A percentile compares a stretch with the other conserved stretches of the same genome.
Evolutionary conservation across 2,797 vertebrate species (phyloP).

Genomic region (Clamator glandarius): DNA sequence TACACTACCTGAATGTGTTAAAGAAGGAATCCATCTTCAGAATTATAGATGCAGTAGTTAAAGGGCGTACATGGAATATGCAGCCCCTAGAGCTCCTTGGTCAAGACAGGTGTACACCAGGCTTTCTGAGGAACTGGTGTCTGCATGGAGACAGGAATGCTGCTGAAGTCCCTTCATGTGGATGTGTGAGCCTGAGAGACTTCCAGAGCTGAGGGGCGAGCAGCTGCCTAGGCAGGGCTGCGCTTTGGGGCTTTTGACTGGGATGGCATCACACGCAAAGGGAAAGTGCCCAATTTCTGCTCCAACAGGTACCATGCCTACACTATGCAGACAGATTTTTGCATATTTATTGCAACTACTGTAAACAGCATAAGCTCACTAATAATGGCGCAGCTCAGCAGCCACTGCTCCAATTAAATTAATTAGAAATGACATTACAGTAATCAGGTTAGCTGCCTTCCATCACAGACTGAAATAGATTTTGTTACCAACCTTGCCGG

Average conservation of each 20-base stretch:
- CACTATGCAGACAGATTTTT: neutral
- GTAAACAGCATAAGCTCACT: slow-evolving; percentile 26
- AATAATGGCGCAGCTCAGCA: slow-evolving; percentile 9
- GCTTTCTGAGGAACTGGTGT: neutral
- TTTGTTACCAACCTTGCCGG: neutral
- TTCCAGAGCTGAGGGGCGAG: neutral
- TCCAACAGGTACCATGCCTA: neutral
- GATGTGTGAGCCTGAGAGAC: neutral
- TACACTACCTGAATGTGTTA: neutral
- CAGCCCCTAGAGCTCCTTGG: neutral
- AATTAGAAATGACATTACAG: slow-evolving; percentile 17
- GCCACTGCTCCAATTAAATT: slow-evolving; percentile 30
- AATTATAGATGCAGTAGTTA: neutral
- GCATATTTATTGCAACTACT: neutral
- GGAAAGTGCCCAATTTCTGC: neutral
- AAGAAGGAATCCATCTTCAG: neutral
- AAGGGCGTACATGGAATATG: neutral
- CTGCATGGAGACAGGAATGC: neutral
- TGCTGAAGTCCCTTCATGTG: accelerated
- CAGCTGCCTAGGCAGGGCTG: too few species aligned
- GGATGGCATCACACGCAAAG: accelerated
- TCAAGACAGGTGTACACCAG: neutral
- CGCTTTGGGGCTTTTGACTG: accelerated
- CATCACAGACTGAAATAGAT: neutral
- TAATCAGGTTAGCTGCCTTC: slow-evolving; percentile 48